Percentiles rank a stretch among this genome's conserved stretches.
Conservation (phyloP, 2,888 invertebrate genomes). For the Drosophila tanythrix region DNA sequence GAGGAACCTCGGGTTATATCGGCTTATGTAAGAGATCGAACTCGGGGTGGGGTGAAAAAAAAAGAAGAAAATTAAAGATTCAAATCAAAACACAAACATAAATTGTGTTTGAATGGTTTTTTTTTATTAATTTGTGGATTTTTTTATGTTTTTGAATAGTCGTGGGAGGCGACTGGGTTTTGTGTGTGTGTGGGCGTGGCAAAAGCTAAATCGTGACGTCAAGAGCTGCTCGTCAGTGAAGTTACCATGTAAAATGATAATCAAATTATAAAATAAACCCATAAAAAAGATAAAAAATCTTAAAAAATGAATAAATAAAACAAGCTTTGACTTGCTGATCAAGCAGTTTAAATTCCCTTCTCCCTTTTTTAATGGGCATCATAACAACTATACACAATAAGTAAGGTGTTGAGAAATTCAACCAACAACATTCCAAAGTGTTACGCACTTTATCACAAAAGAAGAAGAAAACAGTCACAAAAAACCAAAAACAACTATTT, state of each 20-base stretch:
- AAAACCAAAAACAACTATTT: conserved; percentile 43
- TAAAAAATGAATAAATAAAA: neutral
- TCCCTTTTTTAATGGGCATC: neutral
- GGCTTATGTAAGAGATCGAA: too few relatives aligned
- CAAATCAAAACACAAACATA: conserved; percentile 1
- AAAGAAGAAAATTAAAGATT: neutral
- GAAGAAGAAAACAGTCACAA: conserved; percentile 5
- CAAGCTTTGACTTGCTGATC: neutral
- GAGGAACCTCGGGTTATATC: too few relatives aligned
- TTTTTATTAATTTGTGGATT: neutral
- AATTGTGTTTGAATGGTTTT: conserved; percentile 3
- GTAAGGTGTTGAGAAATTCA: conserved; percentile 48
- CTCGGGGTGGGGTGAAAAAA: too few relatives aligned
- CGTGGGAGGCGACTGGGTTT: neutral
- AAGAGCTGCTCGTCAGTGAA: neutral
- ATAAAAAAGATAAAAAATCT: neutral
- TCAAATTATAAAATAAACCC: neutral
- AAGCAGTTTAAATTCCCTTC: neutral
- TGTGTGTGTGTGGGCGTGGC: neutral
- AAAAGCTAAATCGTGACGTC: neutral
- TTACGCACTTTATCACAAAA: conserved; percentile 59
- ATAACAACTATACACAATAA: neutral
- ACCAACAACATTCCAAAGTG: conserved; percentile 68
- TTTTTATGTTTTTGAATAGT: neutral
- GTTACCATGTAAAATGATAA: neutral